A percentile compares a stretch with the other conserved stretches of the same genome.
These are phyloP conservation scores for Napeogenes sylphis DNA, from an alignment of 2,888 invertebrate genomes.

Conservation along the genomic window DNA sequence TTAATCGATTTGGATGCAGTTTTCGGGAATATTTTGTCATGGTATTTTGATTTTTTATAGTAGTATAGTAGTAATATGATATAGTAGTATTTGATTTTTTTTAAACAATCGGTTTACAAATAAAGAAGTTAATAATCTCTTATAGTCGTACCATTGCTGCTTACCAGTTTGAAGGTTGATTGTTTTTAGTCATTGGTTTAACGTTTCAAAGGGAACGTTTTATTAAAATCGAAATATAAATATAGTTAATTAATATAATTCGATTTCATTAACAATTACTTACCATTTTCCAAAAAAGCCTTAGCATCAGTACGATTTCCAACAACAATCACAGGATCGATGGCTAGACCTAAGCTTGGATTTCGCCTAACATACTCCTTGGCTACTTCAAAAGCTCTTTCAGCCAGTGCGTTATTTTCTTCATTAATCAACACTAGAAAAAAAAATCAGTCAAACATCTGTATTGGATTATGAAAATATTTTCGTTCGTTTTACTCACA, in stretches of 20 bases:
- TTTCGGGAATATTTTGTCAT: neutral
- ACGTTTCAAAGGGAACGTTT: too few relatives aligned
- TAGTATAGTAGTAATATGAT: too few relatives aligned
- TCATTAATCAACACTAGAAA: constrained; percentile 85
- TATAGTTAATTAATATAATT: neutral
- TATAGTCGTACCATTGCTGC: too few relatives aligned
- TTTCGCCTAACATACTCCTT: constrained; percentile 84
- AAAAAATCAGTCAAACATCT: constrained; percentile 4
- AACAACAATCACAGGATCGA: constrained; percentile 80
- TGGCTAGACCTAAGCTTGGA: constrained; percentile 81
- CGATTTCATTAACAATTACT: constrained; percentile 31
- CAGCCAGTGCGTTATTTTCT: constrained; percentile 83
- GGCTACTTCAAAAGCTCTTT: constrained; percentile 84
- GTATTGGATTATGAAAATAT: neutral
- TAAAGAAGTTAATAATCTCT: too few relatives aligned
- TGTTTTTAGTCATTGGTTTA: too few relatives aligned
- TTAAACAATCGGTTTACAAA: neutral
- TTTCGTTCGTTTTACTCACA: constrained; percentile 73
- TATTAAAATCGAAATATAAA: too few relatives aligned
- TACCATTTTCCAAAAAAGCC: constrained; percentile 83
- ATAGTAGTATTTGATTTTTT: too few relatives aligned
- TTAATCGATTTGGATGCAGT: too few relatives aligned
- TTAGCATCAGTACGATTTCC: constrained; percentile 86
- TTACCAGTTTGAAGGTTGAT: too few relatives aligned
- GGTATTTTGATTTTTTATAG: too few relatives aligned